Conservation (phyloP, 35 echinoderm and acorn worm genomes). For the Anneissia japonica region DNA sequence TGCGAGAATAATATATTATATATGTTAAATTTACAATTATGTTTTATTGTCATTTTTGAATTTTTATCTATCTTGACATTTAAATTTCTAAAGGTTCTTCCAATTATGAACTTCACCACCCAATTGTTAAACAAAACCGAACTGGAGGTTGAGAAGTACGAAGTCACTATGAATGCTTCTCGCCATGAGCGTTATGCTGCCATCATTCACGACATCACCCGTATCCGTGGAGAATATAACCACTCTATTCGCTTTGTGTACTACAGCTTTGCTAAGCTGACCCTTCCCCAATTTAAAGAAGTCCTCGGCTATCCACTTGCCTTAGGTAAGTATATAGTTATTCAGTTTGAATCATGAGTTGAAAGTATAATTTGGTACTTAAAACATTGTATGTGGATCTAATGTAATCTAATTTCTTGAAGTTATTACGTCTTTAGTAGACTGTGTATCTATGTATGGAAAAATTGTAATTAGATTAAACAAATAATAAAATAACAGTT, state of each 20-base stretch:
- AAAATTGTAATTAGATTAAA: no score
- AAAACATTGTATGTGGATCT: no score
- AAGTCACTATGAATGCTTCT: not conserved
- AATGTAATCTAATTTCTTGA: no score
- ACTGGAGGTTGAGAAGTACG: not conserved
- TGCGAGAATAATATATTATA: no score
- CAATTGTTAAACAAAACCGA: not conserved
- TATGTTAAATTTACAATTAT: no score
- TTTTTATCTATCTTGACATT: no score
- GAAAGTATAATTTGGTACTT: no score
- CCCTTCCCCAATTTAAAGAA: conserved; percentile 3
- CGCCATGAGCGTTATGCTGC: not conserved
- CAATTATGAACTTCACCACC: conserved; percentile 9
- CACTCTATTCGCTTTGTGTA: conserved; percentile 12
- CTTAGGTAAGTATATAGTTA: conserved; percentile 45
- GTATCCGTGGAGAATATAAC: conserved; percentile 17
- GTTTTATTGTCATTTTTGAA: no score
- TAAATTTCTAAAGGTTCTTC: not conserved
- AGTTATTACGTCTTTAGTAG: no score
- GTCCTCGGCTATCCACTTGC: not conserved
- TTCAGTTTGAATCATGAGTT: no score
- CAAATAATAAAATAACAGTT: no score
- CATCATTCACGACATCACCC: not conserved
- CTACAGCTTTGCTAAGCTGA: not conserved
- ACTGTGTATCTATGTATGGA: no score